Conservation (phyloP, 1,140 invertebrate species). For the Trinorchestia longiramus region DNA sequence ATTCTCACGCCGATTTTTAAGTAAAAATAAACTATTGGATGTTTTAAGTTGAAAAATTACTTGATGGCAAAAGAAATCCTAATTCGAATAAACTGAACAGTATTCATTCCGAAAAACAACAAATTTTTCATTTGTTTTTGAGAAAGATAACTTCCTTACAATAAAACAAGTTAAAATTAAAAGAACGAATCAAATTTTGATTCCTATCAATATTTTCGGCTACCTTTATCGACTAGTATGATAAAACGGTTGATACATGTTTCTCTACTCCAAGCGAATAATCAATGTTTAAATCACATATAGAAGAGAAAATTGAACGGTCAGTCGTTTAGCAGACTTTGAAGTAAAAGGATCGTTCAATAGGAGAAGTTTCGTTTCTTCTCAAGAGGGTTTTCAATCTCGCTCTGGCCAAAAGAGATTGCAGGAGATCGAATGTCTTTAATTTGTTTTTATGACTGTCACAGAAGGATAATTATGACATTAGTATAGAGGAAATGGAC, state of each 20-base stretch:
- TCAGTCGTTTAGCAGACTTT: neutral
- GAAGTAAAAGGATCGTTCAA: neutral
- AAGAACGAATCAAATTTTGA: neutral
- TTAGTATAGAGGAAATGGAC: neutral
- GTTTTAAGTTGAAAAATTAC: neutral
- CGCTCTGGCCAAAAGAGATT: neutral
- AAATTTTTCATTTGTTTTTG: too few species aligned
- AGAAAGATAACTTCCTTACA: neutral
- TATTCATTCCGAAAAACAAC: too few species aligned
- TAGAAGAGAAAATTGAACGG: neutral
- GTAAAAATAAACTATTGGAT: neutral
- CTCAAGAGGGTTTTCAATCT: neutral
- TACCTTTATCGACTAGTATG: neutral
- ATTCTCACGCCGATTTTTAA: neutral
- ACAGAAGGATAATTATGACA: neutral
- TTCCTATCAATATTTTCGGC: neutral
- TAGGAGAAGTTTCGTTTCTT: slow-evolving; percentile 5
- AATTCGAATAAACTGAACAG: too few species aligned
- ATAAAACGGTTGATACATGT: neutral
- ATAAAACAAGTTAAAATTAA: neutral
- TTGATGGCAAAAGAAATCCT: neutral
- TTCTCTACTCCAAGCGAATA: neutral
- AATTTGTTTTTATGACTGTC: neutral
- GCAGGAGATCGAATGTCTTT: neutral
- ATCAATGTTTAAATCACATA: neutral